phyloP scores from a whole-genome alignment of 2,888 invertebrate genomes.

The Dynastes grantii region DNA sequence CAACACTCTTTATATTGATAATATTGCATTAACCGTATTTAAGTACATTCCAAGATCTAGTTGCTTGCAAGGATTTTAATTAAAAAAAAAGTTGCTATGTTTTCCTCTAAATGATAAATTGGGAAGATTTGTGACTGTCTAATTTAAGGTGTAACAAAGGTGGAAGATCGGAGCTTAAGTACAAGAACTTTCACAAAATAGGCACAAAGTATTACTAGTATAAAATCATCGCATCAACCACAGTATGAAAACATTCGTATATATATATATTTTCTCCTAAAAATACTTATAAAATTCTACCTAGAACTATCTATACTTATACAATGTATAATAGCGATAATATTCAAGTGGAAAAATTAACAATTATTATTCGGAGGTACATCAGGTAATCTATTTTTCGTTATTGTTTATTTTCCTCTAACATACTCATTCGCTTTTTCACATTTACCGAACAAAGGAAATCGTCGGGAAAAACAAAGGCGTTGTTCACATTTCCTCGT shows the following conservation, averaged over 20 bases:
- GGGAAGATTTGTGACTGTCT: no score
- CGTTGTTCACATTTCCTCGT: constrained; percentile 1
- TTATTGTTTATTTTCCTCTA: constrained; percentile 36
- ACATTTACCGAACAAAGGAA: not conserved
- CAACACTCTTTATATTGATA: no score
- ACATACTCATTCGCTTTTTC: constrained; percentile 9
- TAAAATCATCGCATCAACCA: constrained; percentile 16
- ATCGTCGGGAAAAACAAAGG: not conserved
- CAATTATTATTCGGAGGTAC: constrained; percentile 39
- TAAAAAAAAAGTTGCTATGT: no score
- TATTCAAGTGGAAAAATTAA: constrained; percentile 44
- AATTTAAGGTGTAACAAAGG: no score
- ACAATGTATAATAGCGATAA: constrained; percentile 37
- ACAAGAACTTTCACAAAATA: no score
- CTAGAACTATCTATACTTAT: constrained; percentile 31
- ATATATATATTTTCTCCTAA: constrained; percentile 30
- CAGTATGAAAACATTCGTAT: constrained; percentile 26
- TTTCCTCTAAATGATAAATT: no score
- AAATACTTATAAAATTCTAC: constrained; percentile 45
- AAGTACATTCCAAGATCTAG: no score
- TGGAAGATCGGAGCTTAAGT: no score
- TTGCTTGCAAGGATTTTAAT: no score
- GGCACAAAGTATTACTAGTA: no score
- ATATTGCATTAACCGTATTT: no score
- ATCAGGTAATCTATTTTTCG: constrained; percentile 45